Base-by-base conservation (phyloP, 2,888 invertebrate genomes). In the Uloborus plumipes region DNA sequence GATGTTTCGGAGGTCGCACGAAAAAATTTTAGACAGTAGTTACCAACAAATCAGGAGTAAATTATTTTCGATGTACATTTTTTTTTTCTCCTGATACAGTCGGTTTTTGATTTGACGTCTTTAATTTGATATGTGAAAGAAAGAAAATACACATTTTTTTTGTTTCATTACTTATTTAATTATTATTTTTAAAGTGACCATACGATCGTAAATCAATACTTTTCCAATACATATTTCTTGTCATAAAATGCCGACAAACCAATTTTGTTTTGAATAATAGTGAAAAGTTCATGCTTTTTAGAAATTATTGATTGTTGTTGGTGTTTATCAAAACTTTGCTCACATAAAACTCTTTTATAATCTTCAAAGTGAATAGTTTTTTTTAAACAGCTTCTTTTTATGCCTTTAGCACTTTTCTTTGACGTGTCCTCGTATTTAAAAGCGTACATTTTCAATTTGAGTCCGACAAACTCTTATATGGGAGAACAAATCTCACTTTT, bases 171-270 rank as follows among this genome's bases (percentile, higher is more conserved):
- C 4, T 4, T 26, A 26, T 26, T 26, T 26, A 26, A 4, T 39
- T 11, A 39, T 0, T 7, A 39, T 39, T 39, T 11, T 11, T 7
- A 39, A 39, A 39, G 11, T 11, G 39, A 39, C 39, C 11, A 55
- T 39, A 69, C 2, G 39, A 55, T 3, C 39, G n/a, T 31, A 22
- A 39, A 47, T 39, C 3, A 39, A 69, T 69, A 1, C 55, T 55
- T 6, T 13, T 31, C 53, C 39, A 15, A 15, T 31, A 39, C n/a
- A 53, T n/a, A 55, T 39, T 58, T 55, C 53, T 69, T 69, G 18
- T 39, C 55, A 69, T 69, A 31, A n/a, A 55, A 69, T 18, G 69
- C 58, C 0, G 58, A 69, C 15, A 69, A 58, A 18, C 69, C 58
- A 11, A 31, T 69, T 58, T 69, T 69, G 39, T 69, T 69, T 31